A percentile compares a stretch with the other conserved stretches of the same genome.
Conservation (phyloP, 1,140 invertebrate genomes). For the Mizuhopecten yessoensis region DNA sequence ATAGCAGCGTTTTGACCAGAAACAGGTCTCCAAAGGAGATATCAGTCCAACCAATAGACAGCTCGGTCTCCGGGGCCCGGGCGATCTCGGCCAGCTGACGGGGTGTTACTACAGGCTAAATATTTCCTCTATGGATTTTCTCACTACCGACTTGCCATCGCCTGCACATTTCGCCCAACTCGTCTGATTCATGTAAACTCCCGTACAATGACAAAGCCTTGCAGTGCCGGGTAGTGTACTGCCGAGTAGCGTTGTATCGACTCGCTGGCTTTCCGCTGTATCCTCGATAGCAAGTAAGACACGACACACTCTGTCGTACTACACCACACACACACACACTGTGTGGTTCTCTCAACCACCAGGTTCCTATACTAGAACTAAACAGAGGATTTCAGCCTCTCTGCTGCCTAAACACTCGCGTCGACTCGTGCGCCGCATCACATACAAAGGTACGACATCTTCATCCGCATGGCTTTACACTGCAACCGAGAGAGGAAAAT, state of each 20-base stretch:
- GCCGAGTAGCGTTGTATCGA: not conserved
- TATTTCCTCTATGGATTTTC: not conserved
- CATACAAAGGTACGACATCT: not conserved
- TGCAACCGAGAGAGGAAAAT: conserved; percentile 37
- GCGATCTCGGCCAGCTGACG: not conserved
- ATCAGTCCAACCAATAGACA: not conserved
- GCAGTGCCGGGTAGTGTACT: not conserved
- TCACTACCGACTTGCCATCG: not conserved
- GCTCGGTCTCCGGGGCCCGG: conserved; percentile 10
- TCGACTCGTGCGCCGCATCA: conserved; percentile 8
- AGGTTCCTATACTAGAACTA: not conserved
- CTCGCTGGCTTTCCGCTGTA: not conserved
- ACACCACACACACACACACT: not conserved
- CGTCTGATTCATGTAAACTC: conserved; percentile 4
- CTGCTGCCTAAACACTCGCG: not conserved
- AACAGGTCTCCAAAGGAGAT: not conserved
- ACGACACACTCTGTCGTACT: not conserved
- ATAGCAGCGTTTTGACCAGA: not conserved
- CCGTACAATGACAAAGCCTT: not conserved
- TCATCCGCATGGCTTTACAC: conserved; percentile 6
- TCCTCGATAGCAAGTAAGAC: too few relatives aligned
- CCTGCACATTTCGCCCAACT: not conserved
- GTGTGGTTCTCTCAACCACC: not conserved
- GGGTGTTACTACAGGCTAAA: not conserved
- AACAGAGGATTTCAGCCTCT: not conserved